Evolutionary conservation across 2,888 invertebrate genomes (phyloP).

Genomic region (Chrysina gloriosa): DNA sequence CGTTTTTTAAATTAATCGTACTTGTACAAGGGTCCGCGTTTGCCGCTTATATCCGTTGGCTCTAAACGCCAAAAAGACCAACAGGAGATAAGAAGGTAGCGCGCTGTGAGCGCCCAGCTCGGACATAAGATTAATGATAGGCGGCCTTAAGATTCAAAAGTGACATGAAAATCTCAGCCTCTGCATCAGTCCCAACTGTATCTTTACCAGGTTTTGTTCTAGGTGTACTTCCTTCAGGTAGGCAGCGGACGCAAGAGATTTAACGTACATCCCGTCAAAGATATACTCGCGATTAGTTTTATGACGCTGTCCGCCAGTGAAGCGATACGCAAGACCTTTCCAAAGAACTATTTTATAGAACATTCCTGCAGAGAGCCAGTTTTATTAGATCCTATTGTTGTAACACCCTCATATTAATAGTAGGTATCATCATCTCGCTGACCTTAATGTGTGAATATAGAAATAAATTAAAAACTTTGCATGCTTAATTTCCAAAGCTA

Average conservation of each 20-base stretch:
- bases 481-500: no score
- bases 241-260: conserved; percentile 45
- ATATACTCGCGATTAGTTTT: conserved; percentile 38
- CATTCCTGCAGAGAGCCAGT: no score
- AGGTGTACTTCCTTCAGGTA: conserved; percentile 56
- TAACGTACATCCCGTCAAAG: conserved; percentile 42
- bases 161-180: conserved; percentile 67
- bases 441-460: no score
- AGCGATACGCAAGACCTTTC: conserved; percentile 12
- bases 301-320: conserved; percentile 20
- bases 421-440: no score
- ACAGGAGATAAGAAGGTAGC: conserved; percentile 49
- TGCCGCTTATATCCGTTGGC: conserved; percentile 38
- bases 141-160: conserved; percentile 65
- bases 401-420: no score
- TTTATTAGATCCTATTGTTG: no score
- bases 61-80: conserved; percentile 33
- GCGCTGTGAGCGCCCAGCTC: conserved; percentile 49
- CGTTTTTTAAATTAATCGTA: conserved; percentile 29
- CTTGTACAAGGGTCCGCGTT: conserved; percentile 11
- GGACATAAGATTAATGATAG: conserved; percentile 65
- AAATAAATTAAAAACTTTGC: no score
- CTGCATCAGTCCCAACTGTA: conserved; percentile 62
- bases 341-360: not conserved
- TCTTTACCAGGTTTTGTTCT: conserved; percentile 62